phyloP scores from a whole-genome alignment of 1,140 invertebrate species.

The Phenacoccus solenopsis region DNA sequence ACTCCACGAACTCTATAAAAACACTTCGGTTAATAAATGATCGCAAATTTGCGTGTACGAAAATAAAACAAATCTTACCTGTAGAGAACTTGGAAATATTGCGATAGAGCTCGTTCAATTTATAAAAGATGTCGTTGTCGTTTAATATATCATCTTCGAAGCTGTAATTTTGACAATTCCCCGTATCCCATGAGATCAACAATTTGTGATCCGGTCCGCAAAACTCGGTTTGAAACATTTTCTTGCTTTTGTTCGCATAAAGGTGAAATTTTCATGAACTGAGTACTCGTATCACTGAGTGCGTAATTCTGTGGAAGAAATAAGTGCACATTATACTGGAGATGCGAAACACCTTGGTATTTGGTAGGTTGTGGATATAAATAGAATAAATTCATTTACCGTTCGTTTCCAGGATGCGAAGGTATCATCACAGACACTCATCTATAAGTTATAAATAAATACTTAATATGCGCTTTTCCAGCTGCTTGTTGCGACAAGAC shows the following conservation, averaged over 20 bases:
- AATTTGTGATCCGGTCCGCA: conserved; percentile 6
- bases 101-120: background rate
- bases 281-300: background rate
- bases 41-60: background rate
- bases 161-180: background rate
- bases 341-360: background rate
- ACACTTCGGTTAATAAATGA: background rate
- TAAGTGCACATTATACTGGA: background rate
- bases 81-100: conserved; percentile 6
- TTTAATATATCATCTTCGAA: background rate
- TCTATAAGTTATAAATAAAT: conserved; percentile 6
- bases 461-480: background rate
- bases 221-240: conserved; percentile 1
- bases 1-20: background rate
- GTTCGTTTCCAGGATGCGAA: background rate
- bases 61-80: background rate
- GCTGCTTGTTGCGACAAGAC: background rate
- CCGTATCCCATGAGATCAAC: background rate
- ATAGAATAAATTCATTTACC: background rate
- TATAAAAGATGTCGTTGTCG: background rate
- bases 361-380: background rate
- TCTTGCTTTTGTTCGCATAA: background rate
- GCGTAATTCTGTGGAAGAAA: background rate
- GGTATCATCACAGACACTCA: background rate
- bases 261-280: background rate